phyloP scores from a whole-genome alignment of 2,113 vertebrate species.

The Proterorhinus semilunaris region DNA sequence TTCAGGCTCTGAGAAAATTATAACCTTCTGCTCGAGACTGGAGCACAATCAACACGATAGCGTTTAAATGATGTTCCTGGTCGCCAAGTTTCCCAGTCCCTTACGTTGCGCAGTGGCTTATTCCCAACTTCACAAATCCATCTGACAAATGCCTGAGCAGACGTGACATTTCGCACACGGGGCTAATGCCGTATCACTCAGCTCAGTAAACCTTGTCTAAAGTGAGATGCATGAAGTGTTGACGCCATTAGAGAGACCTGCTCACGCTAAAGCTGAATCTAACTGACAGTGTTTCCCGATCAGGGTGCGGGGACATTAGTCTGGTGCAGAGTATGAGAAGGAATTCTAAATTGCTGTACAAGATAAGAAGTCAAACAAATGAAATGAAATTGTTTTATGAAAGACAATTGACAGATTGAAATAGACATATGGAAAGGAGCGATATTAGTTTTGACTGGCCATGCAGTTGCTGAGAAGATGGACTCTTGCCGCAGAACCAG shows the following conservation, averaged over 20 bases:
- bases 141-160: slow-evolving; percentile 44
- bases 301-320: background rate
- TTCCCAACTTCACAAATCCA: slow-evolving; percentile 33
- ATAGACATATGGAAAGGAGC: too few species aligned
- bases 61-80: slow-evolving; percentile 12
- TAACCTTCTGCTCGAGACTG: slow-evolving; percentile 8
- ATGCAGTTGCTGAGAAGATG: too few species aligned
- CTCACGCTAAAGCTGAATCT: slow-evolving; percentile 63
- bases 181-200: slow-evolving; percentile 66
- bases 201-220: slow-evolving; percentile 56
- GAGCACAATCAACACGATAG: slow-evolving; percentile 33
- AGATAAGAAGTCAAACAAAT: too few species aligned
- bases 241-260: slow-evolving; percentile 46
- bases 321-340: slow-evolving; percentile 30
- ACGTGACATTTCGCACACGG: slow-evolving; percentile 48
- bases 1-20: too few species aligned
- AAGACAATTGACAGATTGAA: too few species aligned
- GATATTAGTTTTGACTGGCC: too few species aligned
- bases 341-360: slow-evolving; percentile 12
- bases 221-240: slow-evolving; percentile 64
- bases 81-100: background rate
- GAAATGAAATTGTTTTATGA: too few species aligned
- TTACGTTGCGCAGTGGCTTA: slow-evolving; percentile 12
- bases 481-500: too few species aligned
- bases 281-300: slow-evolving; percentile 38